Evolutionary conservation across 2,113 vertebrate genomes (phyloP).

Genomic region (Arizona elegans): DNA sequence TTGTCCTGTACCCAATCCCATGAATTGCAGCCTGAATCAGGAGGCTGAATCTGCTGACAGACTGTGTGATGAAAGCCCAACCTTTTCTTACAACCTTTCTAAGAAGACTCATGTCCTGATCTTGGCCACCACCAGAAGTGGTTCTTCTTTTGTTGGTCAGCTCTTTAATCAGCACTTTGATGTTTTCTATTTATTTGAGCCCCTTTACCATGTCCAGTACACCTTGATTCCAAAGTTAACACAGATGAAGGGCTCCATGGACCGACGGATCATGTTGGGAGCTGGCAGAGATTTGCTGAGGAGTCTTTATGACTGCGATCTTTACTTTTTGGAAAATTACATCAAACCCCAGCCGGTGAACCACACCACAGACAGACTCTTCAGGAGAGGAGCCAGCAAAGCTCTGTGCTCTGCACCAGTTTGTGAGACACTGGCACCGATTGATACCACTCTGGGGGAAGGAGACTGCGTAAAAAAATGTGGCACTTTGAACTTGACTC

Average conservation of each 20-base stretch:
- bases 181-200: constrained; percentile 97
- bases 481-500: constrained; percentile 82
- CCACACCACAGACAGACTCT: constrained; percentile 90
- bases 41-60: constrained; percentile 82
- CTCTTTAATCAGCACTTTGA: constrained; percentile 96
- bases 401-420: constrained; percentile 89
- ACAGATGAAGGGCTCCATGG: constrained; percentile 79
- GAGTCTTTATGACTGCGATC: constrained; percentile 90
- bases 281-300: constrained; percentile 90
- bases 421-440: constrained; percentile 76
- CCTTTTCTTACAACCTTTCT: constrained; percentile 78
- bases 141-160: constrained; percentile 94
- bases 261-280: constrained; percentile 88
- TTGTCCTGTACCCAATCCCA: constrained; percentile 80
- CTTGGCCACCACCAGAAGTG: constrained; percentile 91
- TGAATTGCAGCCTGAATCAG: constrained; percentile 82
- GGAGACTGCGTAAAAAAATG: constrained; percentile 93
- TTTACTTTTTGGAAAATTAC: constrained; percentile 94
- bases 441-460: constrained; percentile 84
- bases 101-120: constrained; percentile 90
- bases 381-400: constrained; percentile 89
- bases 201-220: constrained; percentile 93
- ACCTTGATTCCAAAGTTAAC: constrained; percentile 87
- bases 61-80: constrained; percentile 87
- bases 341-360: constrained; percentile 88